Evolutionary conservation across 2,888 invertebrate genomes (phyloP).

Genomic region (Drosophila barbarae): DNA sequence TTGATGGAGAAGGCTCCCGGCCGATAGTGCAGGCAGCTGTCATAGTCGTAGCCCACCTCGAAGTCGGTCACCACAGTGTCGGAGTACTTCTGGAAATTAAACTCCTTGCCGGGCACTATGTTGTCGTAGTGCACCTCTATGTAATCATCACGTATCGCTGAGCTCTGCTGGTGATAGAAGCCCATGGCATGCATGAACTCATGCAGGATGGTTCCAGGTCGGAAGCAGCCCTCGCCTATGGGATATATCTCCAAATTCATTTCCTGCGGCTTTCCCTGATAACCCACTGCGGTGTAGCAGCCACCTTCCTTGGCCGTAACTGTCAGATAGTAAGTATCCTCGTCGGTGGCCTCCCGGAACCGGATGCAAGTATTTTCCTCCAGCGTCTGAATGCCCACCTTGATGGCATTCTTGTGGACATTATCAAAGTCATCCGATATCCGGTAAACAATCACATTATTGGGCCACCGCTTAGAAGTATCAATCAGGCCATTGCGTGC

Average conservation of each 20-base stretch:
- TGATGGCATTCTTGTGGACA: conserved; percentile 82
- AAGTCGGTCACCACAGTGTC: conserved; percentile 82
- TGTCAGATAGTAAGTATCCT: conserved; percentile 58
- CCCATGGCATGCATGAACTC: conserved; percentile 89
- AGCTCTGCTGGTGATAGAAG: conserved; percentile 90
- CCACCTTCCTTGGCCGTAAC: conserved; percentile 80
- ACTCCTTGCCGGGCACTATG: conserved; percentile 82
- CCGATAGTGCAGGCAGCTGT: conserved; percentile 90
- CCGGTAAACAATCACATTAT: conserved; percentile 84
- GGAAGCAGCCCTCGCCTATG: conserved; percentile 76
- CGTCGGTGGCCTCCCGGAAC: conserved; percentile 83
- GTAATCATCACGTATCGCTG: conserved; percentile 86
- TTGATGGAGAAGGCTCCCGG: conserved; percentile 87
- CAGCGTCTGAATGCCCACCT: conserved; percentile 85
- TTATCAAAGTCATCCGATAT: conserved; percentile 72
- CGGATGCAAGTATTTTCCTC: conserved; percentile 86
- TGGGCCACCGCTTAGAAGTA: conserved; percentile 83
- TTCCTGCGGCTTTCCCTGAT: conserved; percentile 79
- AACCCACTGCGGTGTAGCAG: conserved; percentile 89
- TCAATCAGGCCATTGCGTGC: conserved; percentile 83
- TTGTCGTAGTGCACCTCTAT: conserved; percentile 81
- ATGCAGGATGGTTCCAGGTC: conserved; percentile 83
- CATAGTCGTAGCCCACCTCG: conserved; percentile 87
- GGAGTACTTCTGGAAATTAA: conserved; percentile 86
- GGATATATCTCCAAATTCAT: conserved; percentile 76